A percentile compares a stretch with the other conserved stretches of the same genome.
phyloP scores from a whole-genome alignment of 2,888 invertebrate species.

The Drosophila silvestris region DNA sequence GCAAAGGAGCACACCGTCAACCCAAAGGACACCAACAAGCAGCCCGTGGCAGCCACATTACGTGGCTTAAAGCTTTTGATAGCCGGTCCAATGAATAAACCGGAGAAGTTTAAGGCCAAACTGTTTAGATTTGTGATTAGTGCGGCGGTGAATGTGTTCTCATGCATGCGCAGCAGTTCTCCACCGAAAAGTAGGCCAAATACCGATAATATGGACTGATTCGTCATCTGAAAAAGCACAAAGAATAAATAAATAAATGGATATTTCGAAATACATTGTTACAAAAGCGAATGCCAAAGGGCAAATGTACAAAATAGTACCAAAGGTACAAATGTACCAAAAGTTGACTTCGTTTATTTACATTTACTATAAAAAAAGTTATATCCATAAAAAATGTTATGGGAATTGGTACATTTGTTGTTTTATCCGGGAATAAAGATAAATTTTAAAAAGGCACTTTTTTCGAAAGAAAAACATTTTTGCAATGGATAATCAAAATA shows the following conservation, averaged over 20 bases:
- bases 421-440: no score
- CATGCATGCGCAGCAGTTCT: constrained; percentile 88
- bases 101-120: constrained; percentile 84
- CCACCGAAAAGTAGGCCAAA: constrained; percentile 90
- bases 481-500: no score
- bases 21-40: constrained; percentile 86
- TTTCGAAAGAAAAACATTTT: no score
- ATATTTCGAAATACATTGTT: neutral
- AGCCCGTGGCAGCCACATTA: constrained; percentile 87
- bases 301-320: neutral
- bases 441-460: no score
- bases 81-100: constrained; percentile 90
- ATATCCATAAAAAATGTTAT: neutral
- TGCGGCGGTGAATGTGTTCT: constrained; percentile 89
- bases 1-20: constrained; percentile 86
- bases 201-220: constrained; percentile 89
- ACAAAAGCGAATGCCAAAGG: neutral
- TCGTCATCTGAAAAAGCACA: constrained; percentile 87
- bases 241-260: neutral
- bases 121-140: constrained; percentile 89
- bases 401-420: no score
- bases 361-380: neutral
- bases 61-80: constrained; percentile 87
- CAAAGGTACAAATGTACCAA: neutral
- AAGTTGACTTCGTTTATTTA: neutral